Conservation (phyloP, 2,113 vertebrate species). For the Mormyrus iriodes region DNA sequence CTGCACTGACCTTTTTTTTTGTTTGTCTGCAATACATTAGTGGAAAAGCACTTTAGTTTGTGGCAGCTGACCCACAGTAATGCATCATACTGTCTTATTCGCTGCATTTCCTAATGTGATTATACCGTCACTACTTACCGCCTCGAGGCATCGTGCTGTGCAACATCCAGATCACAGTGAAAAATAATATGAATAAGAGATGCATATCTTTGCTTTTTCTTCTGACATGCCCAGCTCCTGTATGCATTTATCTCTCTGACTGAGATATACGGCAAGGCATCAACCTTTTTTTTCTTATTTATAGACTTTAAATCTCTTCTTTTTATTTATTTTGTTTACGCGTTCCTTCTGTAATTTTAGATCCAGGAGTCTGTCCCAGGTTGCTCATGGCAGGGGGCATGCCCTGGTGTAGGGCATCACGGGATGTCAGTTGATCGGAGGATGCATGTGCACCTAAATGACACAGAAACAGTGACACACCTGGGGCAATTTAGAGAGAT, state of each 20-base stretch:
- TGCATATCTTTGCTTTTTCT: not conserved
- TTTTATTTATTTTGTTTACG: not conserved
- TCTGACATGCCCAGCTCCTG: not conserved
- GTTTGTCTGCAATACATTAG: conserved; percentile 1
- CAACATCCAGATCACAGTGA: not conserved
- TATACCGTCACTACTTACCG: not conserved
- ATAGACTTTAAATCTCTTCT: not conserved
- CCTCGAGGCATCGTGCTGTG: not conserved
- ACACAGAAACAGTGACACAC: not conserved
- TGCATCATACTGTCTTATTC: not conserved
- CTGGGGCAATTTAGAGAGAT: not conserved
- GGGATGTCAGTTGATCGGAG: not conserved
- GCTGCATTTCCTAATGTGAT: not conserved
- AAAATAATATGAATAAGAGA: not conserved
- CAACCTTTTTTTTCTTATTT: not conserved
- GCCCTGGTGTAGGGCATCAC: not conserved
- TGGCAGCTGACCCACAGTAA: not conserved
- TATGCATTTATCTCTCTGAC: not conserved
- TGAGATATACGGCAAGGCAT: not conserved
- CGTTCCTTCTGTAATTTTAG: not conserved
- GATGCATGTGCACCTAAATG: not conserved
- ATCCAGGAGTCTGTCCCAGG: not conserved
- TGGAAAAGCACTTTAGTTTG: not conserved
- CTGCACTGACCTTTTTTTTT: not conserved
- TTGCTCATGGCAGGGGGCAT: not conserved